Conservation (phyloP, 2,797 vertebrate species). For the Muraenolepis orangiensis region DNA sequence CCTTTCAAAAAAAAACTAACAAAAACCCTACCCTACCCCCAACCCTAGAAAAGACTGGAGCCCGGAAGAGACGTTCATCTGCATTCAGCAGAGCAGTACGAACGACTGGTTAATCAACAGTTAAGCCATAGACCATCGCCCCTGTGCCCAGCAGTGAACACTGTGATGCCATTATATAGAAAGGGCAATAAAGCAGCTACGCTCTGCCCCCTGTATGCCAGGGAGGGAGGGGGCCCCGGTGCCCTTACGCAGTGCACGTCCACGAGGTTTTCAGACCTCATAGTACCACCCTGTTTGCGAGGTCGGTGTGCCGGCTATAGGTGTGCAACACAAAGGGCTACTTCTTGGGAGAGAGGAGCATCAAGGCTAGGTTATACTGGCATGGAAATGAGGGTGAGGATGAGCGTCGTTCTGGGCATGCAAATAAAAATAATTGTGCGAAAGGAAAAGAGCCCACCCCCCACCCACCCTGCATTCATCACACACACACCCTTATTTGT, state of each 20-base stretch:
- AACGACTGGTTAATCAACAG: not conserved
- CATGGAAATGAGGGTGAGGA: not conserved
- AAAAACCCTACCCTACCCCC: too few species aligned
- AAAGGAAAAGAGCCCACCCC: constrained; percentile 13
- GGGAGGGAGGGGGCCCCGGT: not conserved
- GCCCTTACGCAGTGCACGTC: too few species aligned
- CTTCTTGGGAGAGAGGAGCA: not conserved
- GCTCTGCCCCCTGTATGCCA: not conserved
- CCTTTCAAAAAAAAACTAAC: not conserved
- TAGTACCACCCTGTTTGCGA: not conserved
- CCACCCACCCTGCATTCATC: not conserved
- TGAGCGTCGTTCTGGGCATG: not conserved
- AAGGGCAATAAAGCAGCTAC: not conserved
- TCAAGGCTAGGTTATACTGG: not conserved
- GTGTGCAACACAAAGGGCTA: constrained; percentile 11
- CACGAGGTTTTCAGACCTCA: not conserved
- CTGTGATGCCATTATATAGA: not conserved
- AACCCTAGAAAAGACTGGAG: not conserved
- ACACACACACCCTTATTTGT: constrained; percentile 70
- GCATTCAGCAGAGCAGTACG: not conserved
- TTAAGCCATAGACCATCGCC: not conserved
- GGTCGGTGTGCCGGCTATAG: not conserved
- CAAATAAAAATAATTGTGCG: constrained; percentile 15
- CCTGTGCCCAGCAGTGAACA: not conserved
- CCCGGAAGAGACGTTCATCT: not conserved